Conservation (phyloP, 1,140 invertebrate genomes). For the Sarcophaga bullata region DNA sequence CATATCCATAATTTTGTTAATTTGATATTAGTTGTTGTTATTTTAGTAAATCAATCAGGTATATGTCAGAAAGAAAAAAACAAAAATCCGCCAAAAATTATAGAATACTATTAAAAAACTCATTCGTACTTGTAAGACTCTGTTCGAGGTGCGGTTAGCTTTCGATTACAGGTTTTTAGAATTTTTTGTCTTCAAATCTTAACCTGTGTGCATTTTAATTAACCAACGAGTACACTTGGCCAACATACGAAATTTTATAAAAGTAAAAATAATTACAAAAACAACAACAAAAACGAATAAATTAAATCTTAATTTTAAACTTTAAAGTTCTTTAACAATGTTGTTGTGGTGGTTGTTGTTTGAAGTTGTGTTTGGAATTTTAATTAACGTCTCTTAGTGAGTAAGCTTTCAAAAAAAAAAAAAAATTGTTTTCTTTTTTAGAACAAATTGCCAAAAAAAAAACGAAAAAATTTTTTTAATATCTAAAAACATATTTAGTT, state of each 20-base stretch:
- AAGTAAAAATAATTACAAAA: no score
- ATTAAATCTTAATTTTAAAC: neutral
- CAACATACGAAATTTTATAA: no score
- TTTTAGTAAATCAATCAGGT: no score
- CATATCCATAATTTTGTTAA: no score
- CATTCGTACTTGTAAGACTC: no score
- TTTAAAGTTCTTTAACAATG: neutral
- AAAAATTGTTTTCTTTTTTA: neutral
- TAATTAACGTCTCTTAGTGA: neutral
- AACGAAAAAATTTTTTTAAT: neutral
- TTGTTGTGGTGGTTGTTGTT: neutral
- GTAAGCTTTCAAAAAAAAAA: neutral
- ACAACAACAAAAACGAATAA: neutral
- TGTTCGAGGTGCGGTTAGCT: neutral
- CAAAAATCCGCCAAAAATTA: no score
- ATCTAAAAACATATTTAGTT: no score
- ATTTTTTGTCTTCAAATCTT: neutral
- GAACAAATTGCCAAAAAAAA: neutral
- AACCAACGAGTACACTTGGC: neutral
- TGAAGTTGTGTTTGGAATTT: neutral
- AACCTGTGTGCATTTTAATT: neutral
- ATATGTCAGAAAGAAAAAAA: no score
- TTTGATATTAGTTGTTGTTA: no score
- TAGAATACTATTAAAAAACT: no score
- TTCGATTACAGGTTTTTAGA: neutral